phyloP scores from a whole-genome alignment of 2,113 vertebrate genomes.

The sheep (Ovis aries) region ARS-UI_Ramb_v3.0 NC_056066.1:59315501-59316000 shows the following conservation, averaged over 20 bases:
- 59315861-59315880: background rate
- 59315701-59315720: background rate
- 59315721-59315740: background rate
- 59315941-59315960: accelerated
- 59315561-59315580: accelerated
- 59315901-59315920: background rate
- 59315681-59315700: background rate
- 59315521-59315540: background rate
- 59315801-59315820: background rate
- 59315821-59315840: background rate
- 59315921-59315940: accelerated
- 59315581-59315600: too few species aligned
- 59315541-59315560: background rate
- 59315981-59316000: background rate
- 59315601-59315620: background rate
- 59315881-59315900: background rate
- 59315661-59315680: background rate
- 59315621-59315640: accelerated
- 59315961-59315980: background rate
- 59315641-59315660: background rate
- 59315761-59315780: background rate
- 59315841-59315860: background rate
- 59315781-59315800: background rate
- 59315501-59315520: background rate
- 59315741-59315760: background rate